These are phyloP conservation scores for Spinibarbus caldwelli DNA, from an alignment of 2,797 vertebrate genomes.

Conservation along the genomic window DNA sequence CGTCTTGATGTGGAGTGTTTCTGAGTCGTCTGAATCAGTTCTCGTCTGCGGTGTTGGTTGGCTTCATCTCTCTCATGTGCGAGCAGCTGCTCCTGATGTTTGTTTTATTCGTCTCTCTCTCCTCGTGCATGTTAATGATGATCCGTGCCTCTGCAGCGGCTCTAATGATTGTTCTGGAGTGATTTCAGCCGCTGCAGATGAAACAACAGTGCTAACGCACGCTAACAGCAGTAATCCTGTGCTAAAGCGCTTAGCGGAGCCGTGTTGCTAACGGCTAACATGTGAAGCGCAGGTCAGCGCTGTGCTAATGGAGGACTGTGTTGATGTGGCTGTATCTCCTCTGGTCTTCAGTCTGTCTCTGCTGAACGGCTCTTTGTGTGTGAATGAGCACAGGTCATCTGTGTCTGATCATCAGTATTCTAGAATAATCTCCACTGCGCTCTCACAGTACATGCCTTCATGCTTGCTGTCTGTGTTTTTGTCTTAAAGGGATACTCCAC, in stretches of 20 bases:
- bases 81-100: neutral
- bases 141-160: neutral
- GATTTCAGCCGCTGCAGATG: constrained; percentile 7
- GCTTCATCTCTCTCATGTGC: neutral
- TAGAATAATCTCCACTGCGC: too few relatives aligned
- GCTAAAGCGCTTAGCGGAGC: neutral
- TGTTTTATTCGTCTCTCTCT: neutral
- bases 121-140: constrained; percentile 22
- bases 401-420: too few relatives aligned
- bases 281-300: too few relatives aligned
- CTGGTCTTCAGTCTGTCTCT: too few relatives aligned
- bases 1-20: too few relatives aligned
- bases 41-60: neutral
- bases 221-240: too few relatives aligned
- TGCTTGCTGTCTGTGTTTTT: too few relatives aligned
- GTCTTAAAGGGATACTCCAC: too few relatives aligned
- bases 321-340: too few relatives aligned
- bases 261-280: neutral
- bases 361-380: too few relatives aligned
- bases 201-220: neutral
- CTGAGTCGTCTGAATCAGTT: neutral
- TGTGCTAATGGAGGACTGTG: neutral
- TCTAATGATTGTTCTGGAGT: neutral
- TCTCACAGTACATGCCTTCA: too few relatives aligned
- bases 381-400: too few relatives aligned